Evolutionary conservation across 2,888 invertebrate genomes (phyloP), one percentile per base, ranked within the genome.

Genomic region (Melipona beecheii): DNA sequence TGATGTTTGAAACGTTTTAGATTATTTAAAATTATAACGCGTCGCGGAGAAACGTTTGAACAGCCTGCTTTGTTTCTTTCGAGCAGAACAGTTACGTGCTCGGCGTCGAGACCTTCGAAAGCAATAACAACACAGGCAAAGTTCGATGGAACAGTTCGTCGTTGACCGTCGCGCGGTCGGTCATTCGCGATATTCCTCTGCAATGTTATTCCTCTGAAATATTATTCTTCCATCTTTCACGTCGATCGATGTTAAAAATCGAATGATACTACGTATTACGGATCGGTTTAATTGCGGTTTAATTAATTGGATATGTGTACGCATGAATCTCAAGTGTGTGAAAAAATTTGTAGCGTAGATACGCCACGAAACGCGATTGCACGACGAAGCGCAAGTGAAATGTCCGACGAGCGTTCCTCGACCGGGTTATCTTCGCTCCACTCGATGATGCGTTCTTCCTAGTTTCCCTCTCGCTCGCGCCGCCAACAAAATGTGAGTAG

Each of bases 401-500:
- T 62, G 43, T 60, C 54, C 54, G 49, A 52, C 65, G 71, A 71
- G 81, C 66, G n/a, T 66, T 75, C 81, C 15, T 60, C 60, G 24
- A 71, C 70, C 81, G 74, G 66, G 66, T 71, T 75, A 65, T 21
- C 52, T 27, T 17, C 56, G 49, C 64, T 36, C 54, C 13, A 19
- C 60, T 11, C 71, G 71, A 72, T 50, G 81, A 72, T 81, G 81
- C 36, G 56, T 62, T 68, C 56, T 36, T 81, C 50, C 62, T 81
- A 81, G 62, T 43, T 49, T 43, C 65, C 65, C 54, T 27, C 73
- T 64, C 49, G 54, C 50, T 74, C 24, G 68, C 64, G n/a, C 15
- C 27, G 4, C 21, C 69, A 70, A 66, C 73, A 65, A 71, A 74
- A 82, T 84, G 83, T 83, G 71, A 83, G 83, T 83, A 83, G 36